phyloP scores from a whole-genome alignment of 2,888 invertebrate genomes.

The Plagodis dolabraria region DNA sequence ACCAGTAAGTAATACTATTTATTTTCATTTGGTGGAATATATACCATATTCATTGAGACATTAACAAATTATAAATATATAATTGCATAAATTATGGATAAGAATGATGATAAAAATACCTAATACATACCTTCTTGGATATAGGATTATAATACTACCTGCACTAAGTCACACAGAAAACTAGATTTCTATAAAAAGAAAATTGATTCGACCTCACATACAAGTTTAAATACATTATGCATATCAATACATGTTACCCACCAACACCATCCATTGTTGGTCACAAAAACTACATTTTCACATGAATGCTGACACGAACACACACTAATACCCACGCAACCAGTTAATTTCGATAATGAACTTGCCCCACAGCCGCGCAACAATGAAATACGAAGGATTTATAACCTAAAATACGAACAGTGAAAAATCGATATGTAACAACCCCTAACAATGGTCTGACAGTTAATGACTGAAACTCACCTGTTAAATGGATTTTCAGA shows the following conservation, averaged over 20 bases:
- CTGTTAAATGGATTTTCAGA: conserved; percentile 73
- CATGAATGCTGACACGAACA: conserved; percentile 66
- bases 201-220: conserved; percentile 12
- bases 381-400: conserved; percentile 70
- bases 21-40: no score
- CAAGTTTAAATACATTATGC: conserved; percentile 2
- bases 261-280: conserved; percentile 23
- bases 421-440: conserved; percentile 76
- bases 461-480: conserved; percentile 60
- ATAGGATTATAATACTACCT: conserved; percentile 2
- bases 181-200: conserved; percentile 4
- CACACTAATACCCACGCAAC: conserved; percentile 52
- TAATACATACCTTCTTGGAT: no score
- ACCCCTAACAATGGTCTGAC: conserved; percentile 64
- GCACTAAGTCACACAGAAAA: conserved; percentile 1
- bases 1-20: no score
- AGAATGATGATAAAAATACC: background rate
- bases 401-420: conserved; percentile 75
- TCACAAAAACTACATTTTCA: conserved; percentile 56
- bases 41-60: no score
- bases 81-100: no score
- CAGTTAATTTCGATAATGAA: conserved; percentile 68
- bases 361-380: conserved; percentile 58
- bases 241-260: conserved; percentile 17
- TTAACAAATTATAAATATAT: no score